Conservation (phyloP, 2,113 vertebrate genomes). For the Eolophus roseicapilla region DNA sequence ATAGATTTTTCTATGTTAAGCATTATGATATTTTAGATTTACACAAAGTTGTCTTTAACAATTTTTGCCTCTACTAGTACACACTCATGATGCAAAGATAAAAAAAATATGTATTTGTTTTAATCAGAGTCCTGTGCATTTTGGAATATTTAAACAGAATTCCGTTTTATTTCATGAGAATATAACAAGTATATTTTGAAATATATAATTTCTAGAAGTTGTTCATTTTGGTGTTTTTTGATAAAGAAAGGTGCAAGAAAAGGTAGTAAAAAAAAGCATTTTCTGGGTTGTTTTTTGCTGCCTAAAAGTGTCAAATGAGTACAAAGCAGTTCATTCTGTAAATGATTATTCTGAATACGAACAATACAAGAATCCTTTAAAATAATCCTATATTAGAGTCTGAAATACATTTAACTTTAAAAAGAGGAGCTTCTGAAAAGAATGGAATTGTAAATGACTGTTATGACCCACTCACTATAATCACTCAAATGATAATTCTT, state of each 20-base stretch:
- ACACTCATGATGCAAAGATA: not conserved
- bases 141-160: not conserved
- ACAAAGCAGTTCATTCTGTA: not conserved
- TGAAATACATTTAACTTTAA: not conserved
- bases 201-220: not conserved
- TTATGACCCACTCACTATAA: not conserved
- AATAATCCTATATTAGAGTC: not conserved
- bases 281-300: not conserved
- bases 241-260: not conserved
- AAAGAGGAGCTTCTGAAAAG: not conserved
- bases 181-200: not conserved
- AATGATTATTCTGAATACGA: not conserved
- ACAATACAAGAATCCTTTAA: not conserved
- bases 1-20: not conserved
- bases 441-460: not conserved
- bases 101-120: not conserved
- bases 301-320: not conserved
- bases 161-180: not conserved
- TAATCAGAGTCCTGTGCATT: not conserved
- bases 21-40: not conserved
- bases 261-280: not conserved
- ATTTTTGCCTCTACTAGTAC: not conserved
- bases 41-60: not conserved
- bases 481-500: not conserved
- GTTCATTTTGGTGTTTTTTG: not conserved